Evolutionary conservation across 1,140 invertebrate genomes (phyloP).

Genomic region (Drosophila repletoides): DNA sequence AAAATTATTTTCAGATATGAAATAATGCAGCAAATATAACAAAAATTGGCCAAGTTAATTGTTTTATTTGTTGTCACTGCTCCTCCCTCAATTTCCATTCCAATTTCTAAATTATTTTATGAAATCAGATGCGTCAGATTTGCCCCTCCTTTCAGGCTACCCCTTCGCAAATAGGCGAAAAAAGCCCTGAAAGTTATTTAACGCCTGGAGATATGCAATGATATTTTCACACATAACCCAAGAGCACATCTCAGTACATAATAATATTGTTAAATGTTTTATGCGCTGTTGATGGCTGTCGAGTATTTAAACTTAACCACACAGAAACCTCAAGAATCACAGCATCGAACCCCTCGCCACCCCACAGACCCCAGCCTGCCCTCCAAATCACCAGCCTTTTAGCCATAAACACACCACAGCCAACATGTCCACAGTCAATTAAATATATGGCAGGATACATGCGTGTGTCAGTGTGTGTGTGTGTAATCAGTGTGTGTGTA

Average conservation of each 20-base stretch:
- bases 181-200: no score
- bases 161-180: not conserved
- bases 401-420: slow-evolving; percentile 38
- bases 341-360: slow-evolving; percentile 34
- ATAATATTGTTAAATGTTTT: slow-evolving; percentile 76
- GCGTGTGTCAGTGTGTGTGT: slow-evolving; percentile 21
- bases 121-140: no score
- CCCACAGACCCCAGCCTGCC: slow-evolving; percentile 19
- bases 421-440: slow-evolving; percentile 76
- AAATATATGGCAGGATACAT: slow-evolving; percentile 50
- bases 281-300: slow-evolving; percentile 77
- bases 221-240: slow-evolving; percentile 38
- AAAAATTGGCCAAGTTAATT: no score
- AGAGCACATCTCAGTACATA: slow-evolving; percentile 34
- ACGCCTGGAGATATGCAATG: slow-evolving; percentile 58
- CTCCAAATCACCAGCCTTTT: not conserved
- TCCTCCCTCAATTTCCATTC: no score
- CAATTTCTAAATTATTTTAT: no score
- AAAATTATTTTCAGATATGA: no score
- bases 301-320: slow-evolving; percentile 79
- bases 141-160: no score
- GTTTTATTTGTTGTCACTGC: no score
- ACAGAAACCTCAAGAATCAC: slow-evolving; percentile 76
- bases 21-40: no score
- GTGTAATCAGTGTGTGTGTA: slow-evolving; percentile 61